A percentile compares a stretch with the other conserved stretches of the same genome.
Evolutionary conservation across 2,113 vertebrate genomes (phyloP).

Genomic region (Nyctibius bracteatus): DNA sequence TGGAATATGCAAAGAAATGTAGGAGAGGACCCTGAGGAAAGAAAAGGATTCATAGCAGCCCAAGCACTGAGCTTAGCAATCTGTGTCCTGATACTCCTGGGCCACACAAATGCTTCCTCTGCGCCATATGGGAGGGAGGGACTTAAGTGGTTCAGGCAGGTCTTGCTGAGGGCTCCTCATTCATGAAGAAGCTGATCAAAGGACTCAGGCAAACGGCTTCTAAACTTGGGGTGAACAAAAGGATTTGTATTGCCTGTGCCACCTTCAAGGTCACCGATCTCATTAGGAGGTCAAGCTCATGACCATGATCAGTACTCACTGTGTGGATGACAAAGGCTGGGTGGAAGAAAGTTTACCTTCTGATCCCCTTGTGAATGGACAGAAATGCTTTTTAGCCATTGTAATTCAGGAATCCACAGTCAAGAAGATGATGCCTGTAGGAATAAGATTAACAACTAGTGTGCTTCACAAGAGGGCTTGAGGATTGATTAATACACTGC

Average conservation of each 20-base stretch:
- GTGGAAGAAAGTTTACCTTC: constrained; percentile 3
- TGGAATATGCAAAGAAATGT: background rate
- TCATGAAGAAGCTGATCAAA: constrained; percentile 42
- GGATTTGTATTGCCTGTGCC: constrained; percentile 25
- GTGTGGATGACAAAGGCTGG: background rate
- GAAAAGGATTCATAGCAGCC: background rate
- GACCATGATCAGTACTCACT: background rate
- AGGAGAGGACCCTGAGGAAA: background rate
- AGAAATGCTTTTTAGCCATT: constrained; percentile 23
- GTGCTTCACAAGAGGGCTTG: constrained; percentile 22
- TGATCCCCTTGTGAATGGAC: background rate
- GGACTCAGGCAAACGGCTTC: background rate
- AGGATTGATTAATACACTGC: constrained; percentile 22
- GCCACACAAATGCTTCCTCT: constrained; percentile 10
- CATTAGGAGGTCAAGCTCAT: background rate
- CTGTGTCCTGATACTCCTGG: background rate
- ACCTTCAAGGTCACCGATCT: constrained; percentile 38
- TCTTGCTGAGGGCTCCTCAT: constrained; percentile 22
- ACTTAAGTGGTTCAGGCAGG: background rate
- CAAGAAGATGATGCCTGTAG: constrained; percentile 15
- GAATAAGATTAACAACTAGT: constrained; percentile 47
- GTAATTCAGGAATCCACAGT: constrained; percentile 19
- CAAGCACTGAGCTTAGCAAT: background rate
- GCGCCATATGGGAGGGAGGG: background rate
- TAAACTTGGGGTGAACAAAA: constrained; percentile 23